Base-by-base conservation (phyloP, 2,113 vertebrate species). In the Pachycephala philippinensis region DNA sequence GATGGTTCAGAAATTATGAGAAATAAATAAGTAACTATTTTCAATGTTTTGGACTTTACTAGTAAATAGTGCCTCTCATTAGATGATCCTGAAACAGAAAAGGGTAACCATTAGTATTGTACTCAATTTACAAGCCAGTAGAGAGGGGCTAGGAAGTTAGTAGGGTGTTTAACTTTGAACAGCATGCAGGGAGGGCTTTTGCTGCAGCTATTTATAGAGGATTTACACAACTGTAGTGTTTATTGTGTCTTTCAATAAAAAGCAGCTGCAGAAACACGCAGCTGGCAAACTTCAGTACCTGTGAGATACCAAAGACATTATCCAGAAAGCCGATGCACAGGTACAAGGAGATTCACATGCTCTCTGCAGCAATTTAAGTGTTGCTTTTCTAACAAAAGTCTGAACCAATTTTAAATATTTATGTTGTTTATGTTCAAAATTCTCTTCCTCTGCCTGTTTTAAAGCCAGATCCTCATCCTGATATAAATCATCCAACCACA, bases 211-310 rank as follows among this genome's bases (percentile, higher is more conserved):
- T 96, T 96, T 97, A 95, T 94, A 91, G 87, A 90, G 94, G 93
- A 95, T 95, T 97, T 95, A 97, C 91, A 95, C 5, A 0, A 88
- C 75, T 61, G 45, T 30, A 77, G 95, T 95, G 96, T 96, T 97
- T 97, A 96, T 94, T 95, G 94, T 95, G 91, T 84, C 91, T 81
- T 86, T 75, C 95, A 97, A 94, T 95, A 95, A 93, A 96, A 95
- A 95, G 89, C 95, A 97, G 97, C 91, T 96, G 97, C 71, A 80
- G 93, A 97, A 96, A 93, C 74, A 95, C 13, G 27, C 84, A 94
- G 89, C 87, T 95, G 94, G 89, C 64, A 83, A 90, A 63, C 64
- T 78, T 95, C 94, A 95, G 75, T 95, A 95, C 96, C 95, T 97
- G 75, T 52, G 91, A 97, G 93, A 95, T 91, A 86, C 82, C 19